A percentile compares a stretch with the other conserved stretches of the same genome.
phyloP scores from a whole-genome alignment of 2,797 vertebrate species.

The Phoxinus dragarum region DNA sequence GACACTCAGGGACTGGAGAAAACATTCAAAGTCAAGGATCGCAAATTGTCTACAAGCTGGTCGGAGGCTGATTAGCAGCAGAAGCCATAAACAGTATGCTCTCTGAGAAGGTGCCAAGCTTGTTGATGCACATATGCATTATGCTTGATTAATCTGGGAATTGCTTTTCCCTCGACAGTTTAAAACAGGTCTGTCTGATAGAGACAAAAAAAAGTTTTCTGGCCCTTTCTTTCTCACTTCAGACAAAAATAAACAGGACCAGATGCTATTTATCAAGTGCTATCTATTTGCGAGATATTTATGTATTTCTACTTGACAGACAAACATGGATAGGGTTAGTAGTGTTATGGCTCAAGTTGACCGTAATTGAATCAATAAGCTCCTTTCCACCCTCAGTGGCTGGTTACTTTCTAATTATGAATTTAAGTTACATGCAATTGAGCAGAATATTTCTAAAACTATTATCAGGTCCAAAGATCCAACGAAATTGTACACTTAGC shows the following conservation, averaged over 20 bases:
- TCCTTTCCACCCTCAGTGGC: not conserved
- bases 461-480: slow-evolving; percentile 19
- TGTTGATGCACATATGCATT: slow-evolving; percentile 47
- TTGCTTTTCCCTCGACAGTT: slow-evolving; percentile 40
- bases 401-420: slow-evolving; percentile 17
- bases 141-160: slow-evolving; percentile 56
- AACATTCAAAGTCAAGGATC: slow-evolving; percentile 36
- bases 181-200: slow-evolving; percentile 25
- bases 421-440: not conserved
- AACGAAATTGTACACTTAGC: slow-evolving; percentile 7
- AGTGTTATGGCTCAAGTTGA: not conserved
- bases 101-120: slow-evolving; percentile 44
- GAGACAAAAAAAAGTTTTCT: not conserved
- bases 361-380: not conserved
- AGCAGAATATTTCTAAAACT: not conserved
- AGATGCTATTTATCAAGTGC: not conserved
- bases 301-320: not conserved
- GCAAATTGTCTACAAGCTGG: slow-evolving; percentile 46
- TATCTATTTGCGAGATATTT: not conserved
- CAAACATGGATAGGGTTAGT: not conserved
- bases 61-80: slow-evolving; percentile 42
- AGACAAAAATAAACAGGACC: slow-evolving; percentile 2
- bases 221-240: not conserved
- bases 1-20: slow-evolving; percentile 10
- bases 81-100: slow-evolving; percentile 39